Evolutionary conservation across 2,113 vertebrate species (phyloP), one percentile per base, ranked within the genome.

Genomic region (Phainopepla nitens): DNA sequence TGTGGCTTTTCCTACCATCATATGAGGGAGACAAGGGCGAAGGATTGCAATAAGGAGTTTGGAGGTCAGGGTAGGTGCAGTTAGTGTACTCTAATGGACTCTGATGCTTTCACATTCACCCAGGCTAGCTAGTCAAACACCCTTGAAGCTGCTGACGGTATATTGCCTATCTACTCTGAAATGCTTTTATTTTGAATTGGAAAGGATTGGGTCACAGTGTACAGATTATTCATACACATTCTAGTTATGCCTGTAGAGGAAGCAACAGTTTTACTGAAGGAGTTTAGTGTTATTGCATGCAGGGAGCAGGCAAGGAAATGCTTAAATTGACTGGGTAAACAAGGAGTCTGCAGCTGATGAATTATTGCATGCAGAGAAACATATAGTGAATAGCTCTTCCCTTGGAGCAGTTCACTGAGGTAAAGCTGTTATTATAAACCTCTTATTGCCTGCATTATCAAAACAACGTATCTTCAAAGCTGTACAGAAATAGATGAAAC

Each of bases 401-500:
- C 72, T 87, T 82, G 61, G 45, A 93, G 77, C 44, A 62, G 54
- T 21, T 72, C 76, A 76, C 15, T 50, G 65, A 94, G 45, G 54
- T 70, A 88, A 62, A 86, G 12, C 47, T 81, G 14, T 41, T n/a
- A n/a, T n/a, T n/a, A n/a, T n/a, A n/a, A n/a, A n/a, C n/a, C 23
- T 90, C 94, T 94, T 58, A 56, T 76, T 70, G 58, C 41, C 57
- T 49, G 11, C 0, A 1, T 90, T 90, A 77, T 66, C 65, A 84
- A 73, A 70, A 28, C 57, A 20, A 15, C 36, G 36, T 13, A 39
- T 78, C 75, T 71, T 86, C 77, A 96, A 97, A 75, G 49, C 57
- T 76, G 7, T 51, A 54, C 47, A 61, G 60, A 89, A 95, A 86
- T n/a, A 91, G 86, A 93, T 84, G 54, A 61, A 94, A 78, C 21